Base-by-base conservation (phyloP, 2,797 vertebrate genomes). In the Hypotaenidia philippensis region DNA sequence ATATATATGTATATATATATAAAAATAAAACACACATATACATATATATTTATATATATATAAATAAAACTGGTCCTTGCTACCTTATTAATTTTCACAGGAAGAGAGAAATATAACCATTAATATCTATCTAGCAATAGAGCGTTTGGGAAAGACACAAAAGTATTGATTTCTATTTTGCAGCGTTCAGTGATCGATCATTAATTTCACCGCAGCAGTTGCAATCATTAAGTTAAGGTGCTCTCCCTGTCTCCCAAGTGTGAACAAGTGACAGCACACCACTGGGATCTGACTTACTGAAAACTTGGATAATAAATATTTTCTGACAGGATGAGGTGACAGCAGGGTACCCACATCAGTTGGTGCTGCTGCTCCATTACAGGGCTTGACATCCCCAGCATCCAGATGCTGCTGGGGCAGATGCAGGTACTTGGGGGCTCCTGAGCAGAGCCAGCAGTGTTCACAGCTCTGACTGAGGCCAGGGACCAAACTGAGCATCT, bases 141-240 rank as follows among this genome's bases (percentile, higher is more conserved):
- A 66, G 49, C 38, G 64, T 93, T 90, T 79, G 5, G 4, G 74
- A 92, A 86, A 56, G 74, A 56, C 50, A 69, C 36, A 44, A 38
- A 92, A 84, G 25, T 90, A 94, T 85, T 84, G 94, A 93, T 96
- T 95, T 84, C 52, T 86, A 4, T 64, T 96, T 88, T 93, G 60
- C 52, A 38, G 49, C 63, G 22, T 77, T 96, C 87, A 69, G 22
- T 71, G 61, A 69, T 88, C 78, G 61, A 69, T 88, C 78, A 74
- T 94, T 93, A 66, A 83, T 96, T 90, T 96, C 47, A 20, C 49
- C 27, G 45, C 25, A 59, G 26, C 50, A 52, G 29, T 69, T 83
- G 47, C 64, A 40, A 9, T 89, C 70, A 91, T 83, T 90, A 95
- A 72, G 60, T 83, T 75, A 87, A 96, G 41, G 50, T 45, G 61